Percentiles rank a stretch among this genome's conserved stretches.
phyloP scores from a whole-genome alignment of 1,140 invertebrate species.

The Drosophila ogumai region DNA sequence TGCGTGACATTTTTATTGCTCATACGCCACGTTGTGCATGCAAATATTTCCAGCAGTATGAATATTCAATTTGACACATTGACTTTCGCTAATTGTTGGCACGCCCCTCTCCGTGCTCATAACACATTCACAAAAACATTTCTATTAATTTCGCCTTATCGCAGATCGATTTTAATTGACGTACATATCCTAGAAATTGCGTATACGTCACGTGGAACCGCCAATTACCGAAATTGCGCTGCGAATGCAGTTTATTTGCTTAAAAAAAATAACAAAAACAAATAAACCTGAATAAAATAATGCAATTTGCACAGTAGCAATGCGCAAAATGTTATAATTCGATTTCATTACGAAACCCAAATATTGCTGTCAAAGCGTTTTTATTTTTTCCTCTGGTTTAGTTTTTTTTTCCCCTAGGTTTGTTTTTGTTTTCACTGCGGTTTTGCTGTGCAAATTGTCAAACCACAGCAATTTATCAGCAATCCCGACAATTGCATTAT shows the following conservation, averaged over 20 bases:
- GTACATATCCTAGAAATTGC: conserved; percentile 1
- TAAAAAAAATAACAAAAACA: conserved; percentile 5
- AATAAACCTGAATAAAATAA: conserved; percentile 21
- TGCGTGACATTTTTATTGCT: conserved; percentile 73
- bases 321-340: conserved; percentile 23
- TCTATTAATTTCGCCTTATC: conserved; percentile 40
- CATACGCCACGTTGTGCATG: conserved; percentile 70
- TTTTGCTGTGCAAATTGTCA: conserved; percentile 68
- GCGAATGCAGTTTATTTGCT: conserved; percentile 27
- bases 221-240: conserved; percentile 45
- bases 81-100: conserved; percentile 64
- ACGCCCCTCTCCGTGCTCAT: conserved; percentile 3
- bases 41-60: conserved; percentile 55
- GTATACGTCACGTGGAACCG: conserved; percentile 37
- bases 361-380: conserved; percentile 23
- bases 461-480: conserved; percentile 78
- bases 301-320: conserved; percentile 3
- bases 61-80: conserved; percentile 69
- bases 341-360: conserved; percentile 46
- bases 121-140: conserved; percentile 14
- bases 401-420: background rate
- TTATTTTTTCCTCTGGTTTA: conserved; percentile 1
- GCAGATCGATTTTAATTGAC: conserved; percentile 47
- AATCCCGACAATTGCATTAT: conserved; percentile 74
- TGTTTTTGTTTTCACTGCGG: conserved; percentile 45